Evolutionary conservation across 1,140 invertebrate genomes (phyloP).

Genomic region (Zaprionus ornatus): DNA sequence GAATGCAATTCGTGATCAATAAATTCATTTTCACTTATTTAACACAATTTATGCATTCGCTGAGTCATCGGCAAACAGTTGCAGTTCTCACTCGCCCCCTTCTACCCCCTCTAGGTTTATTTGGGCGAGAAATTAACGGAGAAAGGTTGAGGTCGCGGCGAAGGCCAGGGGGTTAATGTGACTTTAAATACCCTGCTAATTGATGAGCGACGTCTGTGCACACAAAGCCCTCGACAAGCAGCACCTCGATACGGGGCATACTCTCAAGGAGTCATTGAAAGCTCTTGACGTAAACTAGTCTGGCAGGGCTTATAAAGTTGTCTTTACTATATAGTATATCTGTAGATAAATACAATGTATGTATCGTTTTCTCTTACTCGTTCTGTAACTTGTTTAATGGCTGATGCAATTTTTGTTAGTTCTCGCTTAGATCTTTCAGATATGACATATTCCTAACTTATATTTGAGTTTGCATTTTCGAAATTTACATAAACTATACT

Average conservation of each 20-base stretch:
- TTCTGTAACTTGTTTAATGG: not conserved
- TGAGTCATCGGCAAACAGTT: slow-evolving; percentile 43
- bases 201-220: slow-evolving; percentile 39
- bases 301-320: not conserved
- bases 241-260: not conserved
- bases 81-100: not conserved
- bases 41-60: slow-evolving; percentile 66
- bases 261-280: slow-evolving; percentile 12
- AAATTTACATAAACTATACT: too few relatives aligned
- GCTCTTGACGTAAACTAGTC: not conserved
- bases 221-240: slow-evolving; percentile 1
- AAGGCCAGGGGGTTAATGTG: slow-evolving; percentile 72
- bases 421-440: not conserved
- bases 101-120: slow-evolving; percentile 18
- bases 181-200: slow-evolving; percentile 75
- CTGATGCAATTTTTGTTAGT: not conserved
- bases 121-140: slow-evolving; percentile 61
- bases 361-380: not conserved
- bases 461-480: too few relatives aligned
- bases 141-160: slow-evolving; percentile 74
- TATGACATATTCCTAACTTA: too few relatives aligned
- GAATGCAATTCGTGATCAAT: slow-evolving; percentile 14
- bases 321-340: not conserved
- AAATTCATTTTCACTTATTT: slow-evolving; percentile 42
- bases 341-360: not conserved